Percentiles rank a stretch among this genome's conserved stretches.
phyloP scores from a whole-genome alignment of 1,140 invertebrate species.

The Panagrolaimus sp. region DNA sequence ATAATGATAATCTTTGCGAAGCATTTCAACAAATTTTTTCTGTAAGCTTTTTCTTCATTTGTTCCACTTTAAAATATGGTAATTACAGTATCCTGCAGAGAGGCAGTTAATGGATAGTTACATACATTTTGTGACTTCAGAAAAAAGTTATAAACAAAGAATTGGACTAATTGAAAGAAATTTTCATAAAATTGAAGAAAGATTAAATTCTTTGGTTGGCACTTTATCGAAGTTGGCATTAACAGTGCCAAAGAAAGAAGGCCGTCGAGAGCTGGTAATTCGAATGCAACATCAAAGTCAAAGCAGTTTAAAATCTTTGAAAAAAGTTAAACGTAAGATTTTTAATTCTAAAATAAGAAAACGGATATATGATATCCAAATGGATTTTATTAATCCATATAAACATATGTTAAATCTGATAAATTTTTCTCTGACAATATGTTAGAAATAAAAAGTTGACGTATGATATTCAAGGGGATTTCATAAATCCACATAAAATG shows the following conservation, averaged over 20 bases:
- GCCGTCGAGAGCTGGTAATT: conserved; percentile 28
- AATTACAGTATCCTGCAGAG: conserved; percentile 22
- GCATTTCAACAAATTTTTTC: conserved; percentile 37
- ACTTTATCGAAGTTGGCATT: conserved; percentile 26
- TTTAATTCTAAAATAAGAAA: too few relatives aligned
- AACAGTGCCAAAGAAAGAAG: conserved; percentile 35
- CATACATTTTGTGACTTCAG: not conserved
- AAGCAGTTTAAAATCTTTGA: conserved; percentile 21
- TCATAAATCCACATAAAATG: too few relatives aligned
- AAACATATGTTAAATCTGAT: too few relatives aligned
- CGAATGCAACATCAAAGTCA: conserved; percentile 38
- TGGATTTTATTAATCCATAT: too few relatives aligned
- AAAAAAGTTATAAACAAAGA: conserved; percentile 1
- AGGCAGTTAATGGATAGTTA: conserved; percentile 23
- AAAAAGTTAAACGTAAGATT: conserved; percentile 38
- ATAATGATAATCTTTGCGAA: conserved; percentile 36
- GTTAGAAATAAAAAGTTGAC: too few relatives aligned
- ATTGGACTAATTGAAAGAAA: conserved; percentile 29
- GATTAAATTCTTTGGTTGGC: conserved; percentile 22
- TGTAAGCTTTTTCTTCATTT: conserved; percentile 27
- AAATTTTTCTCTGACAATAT: too few relatives aligned
- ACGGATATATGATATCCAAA: too few relatives aligned
- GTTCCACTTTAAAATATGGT: not conserved
- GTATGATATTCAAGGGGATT: too few relatives aligned
- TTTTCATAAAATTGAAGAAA: conserved; percentile 29